phyloP scores from a whole-genome alignment of 2,888 invertebrate species.

The Agonopterix heracliana region DNA sequence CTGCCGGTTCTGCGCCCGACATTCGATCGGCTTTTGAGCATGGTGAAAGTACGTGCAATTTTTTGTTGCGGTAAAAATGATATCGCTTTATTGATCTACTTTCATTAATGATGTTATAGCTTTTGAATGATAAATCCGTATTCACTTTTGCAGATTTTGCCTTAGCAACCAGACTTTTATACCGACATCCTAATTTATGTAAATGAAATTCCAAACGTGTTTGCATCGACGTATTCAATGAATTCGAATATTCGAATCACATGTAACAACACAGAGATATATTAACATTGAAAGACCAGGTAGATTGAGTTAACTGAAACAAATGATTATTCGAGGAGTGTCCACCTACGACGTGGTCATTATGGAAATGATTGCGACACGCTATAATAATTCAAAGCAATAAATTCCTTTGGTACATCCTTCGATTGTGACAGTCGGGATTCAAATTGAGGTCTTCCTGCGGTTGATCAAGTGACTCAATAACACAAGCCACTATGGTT shows the following conservation, averaged over 20 bases:
- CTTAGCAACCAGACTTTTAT: no score
- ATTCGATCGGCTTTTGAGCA: conserved; percentile 27
- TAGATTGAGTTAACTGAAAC: conserved; percentile 32
- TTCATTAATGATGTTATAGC: conserved; percentile 26
- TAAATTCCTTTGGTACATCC: conserved; percentile 61
- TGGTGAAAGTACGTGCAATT: conserved; percentile 32
- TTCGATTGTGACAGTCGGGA: conserved; percentile 51
- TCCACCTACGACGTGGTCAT: conserved; percentile 54
- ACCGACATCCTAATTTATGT: no score
- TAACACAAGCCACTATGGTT: neutral
- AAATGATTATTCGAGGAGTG: conserved; percentile 52
- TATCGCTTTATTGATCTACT: conserved; percentile 16
- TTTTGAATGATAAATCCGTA: conserved; percentile 1
- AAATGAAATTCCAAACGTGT: conserved; percentile 6
- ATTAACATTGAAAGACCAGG: conserved; percentile 39
- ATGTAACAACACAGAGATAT: conserved; percentile 6
- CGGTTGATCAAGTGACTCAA: conserved; percentile 21
- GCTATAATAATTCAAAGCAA: conserved; percentile 34
- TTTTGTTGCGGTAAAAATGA: conserved; percentile 1
- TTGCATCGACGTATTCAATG: conserved; percentile 3
- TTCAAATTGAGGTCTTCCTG: conserved; percentile 56
- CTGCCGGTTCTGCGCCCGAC: conserved; percentile 12
- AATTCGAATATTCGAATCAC: conserved; percentile 14
- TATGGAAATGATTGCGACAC: conserved; percentile 36
- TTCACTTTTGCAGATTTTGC: neutral